These are phyloP conservation scores for Drosophila antonietae DNA, from an alignment of 2,888 invertebrate species.

Conservation along the genomic window DNA sequence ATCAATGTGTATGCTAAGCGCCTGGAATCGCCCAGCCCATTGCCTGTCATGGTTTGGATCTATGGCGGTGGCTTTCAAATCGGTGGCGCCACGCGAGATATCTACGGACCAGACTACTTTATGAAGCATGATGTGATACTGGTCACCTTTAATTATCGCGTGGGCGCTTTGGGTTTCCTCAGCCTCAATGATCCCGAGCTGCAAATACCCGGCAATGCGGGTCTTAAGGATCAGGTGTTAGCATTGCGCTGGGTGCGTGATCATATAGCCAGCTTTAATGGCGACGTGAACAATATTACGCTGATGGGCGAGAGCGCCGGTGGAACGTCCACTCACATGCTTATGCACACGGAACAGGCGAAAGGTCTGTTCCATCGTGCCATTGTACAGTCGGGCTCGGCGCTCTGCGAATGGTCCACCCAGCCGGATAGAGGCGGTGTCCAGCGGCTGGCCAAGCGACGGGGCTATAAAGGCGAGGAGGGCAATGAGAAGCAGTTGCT, in stretches of 20 bases:
- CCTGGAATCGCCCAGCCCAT: constrained; percentile 58
- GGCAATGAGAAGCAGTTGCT: constrained; percentile 50
- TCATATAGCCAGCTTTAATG: constrained; percentile 85
- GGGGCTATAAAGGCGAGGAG: constrained; percentile 47
- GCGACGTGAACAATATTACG: constrained; percentile 85
- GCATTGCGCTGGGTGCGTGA: constrained; percentile 85
- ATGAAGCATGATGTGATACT: constrained; percentile 85
- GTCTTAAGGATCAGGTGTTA: constrained; percentile 85
- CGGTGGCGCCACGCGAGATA: constrained; percentile 83
- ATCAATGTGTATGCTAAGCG: constrained; percentile 84
- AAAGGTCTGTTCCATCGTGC: constrained; percentile 83
- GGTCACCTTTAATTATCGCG: constrained; percentile 85
- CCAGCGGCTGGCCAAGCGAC: constrained; percentile 40
- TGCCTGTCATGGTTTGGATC: constrained; percentile 85
- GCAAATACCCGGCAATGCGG: constrained; percentile 86
- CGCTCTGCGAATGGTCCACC: constrained; percentile 60
- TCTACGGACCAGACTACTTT: constrained; percentile 85
- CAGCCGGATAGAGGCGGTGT: constrained; percentile 45
- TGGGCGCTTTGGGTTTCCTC: constrained; percentile 85
- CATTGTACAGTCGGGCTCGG: constrained; percentile 81
- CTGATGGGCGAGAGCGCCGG: constrained; percentile 86
- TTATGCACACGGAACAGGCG: constrained; percentile 85
- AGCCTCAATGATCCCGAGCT: constrained; percentile 84
- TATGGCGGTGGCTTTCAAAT: constrained; percentile 85
- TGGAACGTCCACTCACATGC: constrained; percentile 84